Conservation (phyloP, 1,140 invertebrate genomes). For the Dufourea novaeangliae region DNA sequence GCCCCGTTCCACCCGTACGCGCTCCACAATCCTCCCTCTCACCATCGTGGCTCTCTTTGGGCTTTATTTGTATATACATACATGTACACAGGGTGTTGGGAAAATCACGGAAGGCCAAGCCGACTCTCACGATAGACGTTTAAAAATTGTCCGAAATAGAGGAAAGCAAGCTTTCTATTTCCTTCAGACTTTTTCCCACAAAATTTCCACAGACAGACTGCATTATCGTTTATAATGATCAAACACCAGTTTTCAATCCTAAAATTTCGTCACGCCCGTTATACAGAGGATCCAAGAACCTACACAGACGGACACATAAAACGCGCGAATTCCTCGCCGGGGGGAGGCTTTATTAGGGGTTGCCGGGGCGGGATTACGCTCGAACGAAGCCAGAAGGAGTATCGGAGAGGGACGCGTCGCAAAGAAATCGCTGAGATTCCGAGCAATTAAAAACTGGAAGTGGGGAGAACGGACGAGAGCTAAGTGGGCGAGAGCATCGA, state of each 20-base stretch:
- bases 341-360: constrained; percentile 31
- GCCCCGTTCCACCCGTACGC: constrained; percentile 28
- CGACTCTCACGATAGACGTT: no score
- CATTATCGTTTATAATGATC: no score
- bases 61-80: constrained; percentile 54
- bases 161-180: no score
- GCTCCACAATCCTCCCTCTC: not conserved
- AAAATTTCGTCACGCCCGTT: not conserved
- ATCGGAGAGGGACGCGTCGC: constrained; percentile 13
- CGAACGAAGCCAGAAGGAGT: constrained; percentile 14
- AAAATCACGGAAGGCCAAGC: constrained; percentile 1
- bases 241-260: not conserved
- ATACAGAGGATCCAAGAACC: not conserved
- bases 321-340: constrained; percentile 51
- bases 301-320: constrained; percentile 29
- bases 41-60: not conserved
- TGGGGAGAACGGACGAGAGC: constrained; percentile 1
- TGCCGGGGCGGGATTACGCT: constrained; percentile 10
- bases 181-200: no score
- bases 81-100: constrained; percentile 16
- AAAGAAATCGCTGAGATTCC: constrained; percentile 66
- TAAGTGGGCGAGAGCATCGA: constrained; percentile 49
- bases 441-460: constrained; percentile 72
- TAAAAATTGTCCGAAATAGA: no score
- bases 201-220: no score